Base-by-base conservation (phyloP, 2,888 invertebrate species). In the Aphodius granarius region DNA sequence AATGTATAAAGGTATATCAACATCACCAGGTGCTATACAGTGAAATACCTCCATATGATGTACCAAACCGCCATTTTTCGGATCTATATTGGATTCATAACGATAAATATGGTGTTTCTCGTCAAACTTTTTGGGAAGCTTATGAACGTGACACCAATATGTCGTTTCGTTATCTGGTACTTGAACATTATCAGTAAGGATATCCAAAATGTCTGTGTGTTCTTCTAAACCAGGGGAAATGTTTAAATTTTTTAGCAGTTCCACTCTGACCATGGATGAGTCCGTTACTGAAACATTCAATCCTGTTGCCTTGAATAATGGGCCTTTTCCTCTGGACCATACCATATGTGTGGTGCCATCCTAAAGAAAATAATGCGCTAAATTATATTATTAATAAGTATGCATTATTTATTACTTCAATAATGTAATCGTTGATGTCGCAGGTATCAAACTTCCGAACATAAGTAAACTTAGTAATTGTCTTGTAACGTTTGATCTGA, bases 41-140 rank as follows among this genome's bases (percentile, higher is more conserved):
- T 98, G 97, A 83, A 98, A 99, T 0, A 99, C 92, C 89, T 99
- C 99, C 96, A 99, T 97, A 86, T 99, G 99, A 87, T 99, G 99
- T 0, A 99, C 97, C 20, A 99, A 84, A 19, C 94, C 94, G 85
- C 96, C 95, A 81, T 94, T 95, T 0, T 93, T 94, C 77, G 88
- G 85, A 68, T 94, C 92, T 74, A 99, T 95, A 0, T 92, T 89
- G 0, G 98, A 93, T 85, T 97, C 96, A 85, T 95, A 99, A 94
- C 97, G 86, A 71, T 88, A 83, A 75, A 97, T 92, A 83, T 95
- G 95, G 85, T 96, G 97, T 82, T 92, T 91, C 75, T 91, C 91
- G 76, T 88, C 86, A 68, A 95, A 88, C 75, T 90, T 89, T 5
- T 91, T 89, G 0, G 97, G 96, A 15, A 99, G 86, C 83, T 93